Base-by-base conservation (phyloP, 1,140 invertebrate species). In the Drosophila nannoptera region DNA sequence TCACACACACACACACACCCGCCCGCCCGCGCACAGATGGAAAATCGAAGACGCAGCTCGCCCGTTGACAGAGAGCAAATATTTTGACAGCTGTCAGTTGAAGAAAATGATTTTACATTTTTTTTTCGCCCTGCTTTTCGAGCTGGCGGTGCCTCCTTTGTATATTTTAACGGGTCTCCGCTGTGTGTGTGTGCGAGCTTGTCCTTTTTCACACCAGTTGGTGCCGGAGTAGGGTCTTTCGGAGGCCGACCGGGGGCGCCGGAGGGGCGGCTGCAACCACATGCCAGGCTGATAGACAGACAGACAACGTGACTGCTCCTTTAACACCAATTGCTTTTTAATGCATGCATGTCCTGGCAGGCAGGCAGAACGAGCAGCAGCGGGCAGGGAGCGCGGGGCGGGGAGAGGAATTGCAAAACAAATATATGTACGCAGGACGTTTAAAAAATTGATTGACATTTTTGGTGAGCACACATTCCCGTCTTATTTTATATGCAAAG, bases 261-360 rank as follows among this genome's bases (percentile, higher is more conserved):
- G 22, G 22, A 58, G 70, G 33, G 60, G 56, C 40, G 9, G 42
- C 33, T 22, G 52, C 43, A 52, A 62, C 61, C 48, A 36, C 58
- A 62, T 72, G 64, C 49, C 54, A 60, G 33, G 43, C 55, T 75
- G 73, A 75, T 75, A 75, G 69, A 75, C 69, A 75, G 73, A 64
- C 73, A 60, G 69, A 72, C 69, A 72, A 63, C 77, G 80, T 83
- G 80, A 83, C 81, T 84, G 81, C 81, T 84, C 81, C 75, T 84
- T 84, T 86, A 84, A 84, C 81, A 84, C 81, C 81, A 84, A 84
- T 84, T 86, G 81, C 81, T 84, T 84, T 84, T 84, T 84, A 84
- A 84, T 84, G 77, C 78, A 84, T 84, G 81, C 80, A 86, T 78
- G 80, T 84, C 58, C 76, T 64, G 56, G 42, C 59, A 66, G 35